phyloP scores from a whole-genome alignment of 2,113 vertebrate species.

The Mus pahari region DNA sequence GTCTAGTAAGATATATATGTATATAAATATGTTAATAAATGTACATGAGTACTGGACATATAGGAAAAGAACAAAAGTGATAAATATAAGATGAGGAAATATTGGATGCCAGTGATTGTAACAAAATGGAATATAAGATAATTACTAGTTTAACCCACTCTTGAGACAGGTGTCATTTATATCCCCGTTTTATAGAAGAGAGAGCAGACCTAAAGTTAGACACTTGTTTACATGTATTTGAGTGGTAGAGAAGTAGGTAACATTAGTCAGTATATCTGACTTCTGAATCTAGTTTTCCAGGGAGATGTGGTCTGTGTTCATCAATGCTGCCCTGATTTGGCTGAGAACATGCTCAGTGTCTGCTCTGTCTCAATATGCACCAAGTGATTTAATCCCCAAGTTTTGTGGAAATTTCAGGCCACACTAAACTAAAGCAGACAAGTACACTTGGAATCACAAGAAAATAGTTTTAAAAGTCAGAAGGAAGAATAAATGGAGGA shows the following conservation, averaged over 20 bases:
- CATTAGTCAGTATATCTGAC: not conserved
- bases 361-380: not conserved
- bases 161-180: not conserved
- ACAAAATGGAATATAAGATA: too few relatives aligned
- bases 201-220: not conserved
- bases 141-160: not conserved
- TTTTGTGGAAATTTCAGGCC: not conserved
- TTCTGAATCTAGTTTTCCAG: not conserved
- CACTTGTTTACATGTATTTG: not conserved
- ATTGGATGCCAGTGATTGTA: not conserved
- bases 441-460: not conserved
- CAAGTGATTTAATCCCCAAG: not conserved
- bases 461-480: not conserved
- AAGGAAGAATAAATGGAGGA: not conserved
- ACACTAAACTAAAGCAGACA: not conserved
- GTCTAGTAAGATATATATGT: not conserved
- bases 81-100: not conserved
- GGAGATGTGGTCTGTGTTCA: not conserved
- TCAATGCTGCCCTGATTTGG: not conserved
- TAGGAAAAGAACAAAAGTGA: not conserved
- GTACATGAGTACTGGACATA: not conserved
- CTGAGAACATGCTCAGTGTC: not conserved
- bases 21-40: not conserved
- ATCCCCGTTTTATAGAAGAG: not conserved
- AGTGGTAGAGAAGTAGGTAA: not conserved